Conservation (phyloP, 2,888 invertebrate species). For the Orthosia cruda region DNA sequence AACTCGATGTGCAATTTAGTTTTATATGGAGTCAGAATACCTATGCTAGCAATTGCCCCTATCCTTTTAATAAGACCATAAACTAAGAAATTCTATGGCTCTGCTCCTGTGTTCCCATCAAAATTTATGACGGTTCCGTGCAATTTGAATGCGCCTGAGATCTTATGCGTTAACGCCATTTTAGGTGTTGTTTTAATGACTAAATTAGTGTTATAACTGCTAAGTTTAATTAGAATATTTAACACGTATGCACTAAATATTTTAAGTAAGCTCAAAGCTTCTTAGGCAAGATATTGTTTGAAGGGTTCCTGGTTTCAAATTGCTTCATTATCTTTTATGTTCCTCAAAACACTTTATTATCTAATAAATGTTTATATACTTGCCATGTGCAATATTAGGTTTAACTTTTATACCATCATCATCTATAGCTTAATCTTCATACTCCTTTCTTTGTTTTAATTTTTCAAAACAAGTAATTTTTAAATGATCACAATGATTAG, state of each 20-base stretch:
- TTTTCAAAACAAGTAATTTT: not conserved
- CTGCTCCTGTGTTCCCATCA: slow-evolving; percentile 22
- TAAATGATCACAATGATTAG: not conserved
- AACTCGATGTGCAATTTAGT: slow-evolving; percentile 32
- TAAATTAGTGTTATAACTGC: slow-evolving; percentile 6
- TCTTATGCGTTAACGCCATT: not conserved
- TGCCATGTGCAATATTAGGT: not conserved
- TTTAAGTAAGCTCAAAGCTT: not conserved
- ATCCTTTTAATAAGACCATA: slow-evolving; percentile 58
- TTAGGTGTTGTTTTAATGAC: slow-evolving; percentile 4
- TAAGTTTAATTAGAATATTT: slow-evolving; percentile 19
- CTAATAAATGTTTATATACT: not conserved
- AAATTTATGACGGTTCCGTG: slow-evolving; percentile 5
- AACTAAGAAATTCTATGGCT: slow-evolving; percentile 33
- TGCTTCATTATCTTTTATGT: slow-evolving; percentile 16
- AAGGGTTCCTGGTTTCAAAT: slow-evolving; percentile 38
- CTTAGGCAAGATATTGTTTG: not conserved
- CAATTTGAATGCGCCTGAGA: not conserved
- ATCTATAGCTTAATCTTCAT: not conserved
- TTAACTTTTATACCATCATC: not conserved
- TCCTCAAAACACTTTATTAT: not conserved
- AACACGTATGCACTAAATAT: slow-evolving; percentile 6
- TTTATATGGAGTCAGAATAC: slow-evolving; percentile 34
- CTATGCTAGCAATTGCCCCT: slow-evolving; percentile 24
- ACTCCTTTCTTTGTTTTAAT: not conserved